phyloP scores from a whole-genome alignment of 1,140 invertebrate genomes.

The Meloidogyne exigua region DNA sequence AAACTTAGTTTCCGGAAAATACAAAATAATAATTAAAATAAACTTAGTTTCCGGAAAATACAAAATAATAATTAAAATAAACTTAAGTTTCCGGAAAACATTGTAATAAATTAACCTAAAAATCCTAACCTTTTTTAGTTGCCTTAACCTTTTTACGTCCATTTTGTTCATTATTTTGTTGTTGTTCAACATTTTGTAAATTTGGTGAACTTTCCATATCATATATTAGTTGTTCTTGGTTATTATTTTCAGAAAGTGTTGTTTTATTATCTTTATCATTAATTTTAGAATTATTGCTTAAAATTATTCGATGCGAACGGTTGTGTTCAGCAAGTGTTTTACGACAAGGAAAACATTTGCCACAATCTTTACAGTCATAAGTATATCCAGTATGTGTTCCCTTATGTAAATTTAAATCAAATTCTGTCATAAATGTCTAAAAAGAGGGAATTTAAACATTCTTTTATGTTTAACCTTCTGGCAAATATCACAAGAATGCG shows the following conservation, averaged over 20 bases:
- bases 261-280: neutral
- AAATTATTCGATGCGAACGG: slow-evolving; percentile 41
- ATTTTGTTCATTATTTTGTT: slow-evolving; percentile 9
- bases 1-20: neutral
- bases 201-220: slow-evolving; percentile 12
- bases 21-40: neutral
- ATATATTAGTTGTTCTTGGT: slow-evolving; percentile 13
- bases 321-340: slow-evolving; percentile 54
- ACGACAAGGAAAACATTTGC: slow-evolving; percentile 48
- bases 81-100: neutral
- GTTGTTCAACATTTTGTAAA: neutral
- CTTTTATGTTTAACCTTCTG: slow-evolving; percentile 29
- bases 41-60: neutral
- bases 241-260: slow-evolving; percentile 12
- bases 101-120: no score
- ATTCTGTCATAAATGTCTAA: slow-evolving; percentile 47
- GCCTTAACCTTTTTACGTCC: neutral
- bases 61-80: neutral
- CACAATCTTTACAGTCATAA: slow-evolving; percentile 56
- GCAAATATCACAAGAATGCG: slow-evolving; percentile 41
- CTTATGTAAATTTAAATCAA: slow-evolving; percentile 53
- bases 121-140: neutral
- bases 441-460: slow-evolving; percentile 24
- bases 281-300: slow-evolving; percentile 18
- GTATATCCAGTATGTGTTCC: slow-evolving; percentile 48